phyloP scores from a whole-genome alignment of 2,888 invertebrate species.

The Dynastes tityus region DNA sequence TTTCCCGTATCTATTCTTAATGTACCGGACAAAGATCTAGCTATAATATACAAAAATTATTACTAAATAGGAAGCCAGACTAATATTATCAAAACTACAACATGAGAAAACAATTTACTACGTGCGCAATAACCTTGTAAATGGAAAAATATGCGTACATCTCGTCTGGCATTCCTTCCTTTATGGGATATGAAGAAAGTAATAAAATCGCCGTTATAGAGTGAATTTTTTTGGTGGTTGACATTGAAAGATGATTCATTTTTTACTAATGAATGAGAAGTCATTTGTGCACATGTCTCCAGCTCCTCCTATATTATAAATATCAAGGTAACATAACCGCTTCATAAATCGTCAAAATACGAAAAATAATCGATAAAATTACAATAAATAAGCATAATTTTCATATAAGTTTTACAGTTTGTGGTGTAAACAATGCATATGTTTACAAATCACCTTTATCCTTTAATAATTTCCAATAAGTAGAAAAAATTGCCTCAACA shows the following conservation, averaged over 20 bases:
- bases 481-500: too few species aligned
- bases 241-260: conserved; percentile 26
- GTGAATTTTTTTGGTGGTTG: not conserved
- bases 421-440: conserved; percentile 11
- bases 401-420: not conserved
- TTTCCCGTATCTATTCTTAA: too few species aligned
- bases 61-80: too few species aligned
- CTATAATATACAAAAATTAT: too few species aligned
- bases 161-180: too few species aligned
- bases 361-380: conserved; percentile 13
- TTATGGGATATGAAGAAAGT: not conserved
- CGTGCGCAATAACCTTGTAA: too few species aligned
- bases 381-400: conserved; percentile 34
- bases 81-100: too few species aligned
- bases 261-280: not conserved
- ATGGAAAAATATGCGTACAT: too few species aligned
- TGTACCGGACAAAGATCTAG: too few species aligned
- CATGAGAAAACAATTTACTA: too few species aligned
- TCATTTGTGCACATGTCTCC: not conserved
- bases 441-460: not conserved
- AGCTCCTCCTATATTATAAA: conserved; percentile 18
- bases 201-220: not conserved
- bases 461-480: too few species aligned
- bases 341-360: conserved; percentile 34
- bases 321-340: conserved; percentile 26